A percentile compares a stretch with the other conserved stretches of the same genome.
Conservation (phyloP, 2,113 vertebrate genomes). For the Cyanistes caeruleus region DNA sequence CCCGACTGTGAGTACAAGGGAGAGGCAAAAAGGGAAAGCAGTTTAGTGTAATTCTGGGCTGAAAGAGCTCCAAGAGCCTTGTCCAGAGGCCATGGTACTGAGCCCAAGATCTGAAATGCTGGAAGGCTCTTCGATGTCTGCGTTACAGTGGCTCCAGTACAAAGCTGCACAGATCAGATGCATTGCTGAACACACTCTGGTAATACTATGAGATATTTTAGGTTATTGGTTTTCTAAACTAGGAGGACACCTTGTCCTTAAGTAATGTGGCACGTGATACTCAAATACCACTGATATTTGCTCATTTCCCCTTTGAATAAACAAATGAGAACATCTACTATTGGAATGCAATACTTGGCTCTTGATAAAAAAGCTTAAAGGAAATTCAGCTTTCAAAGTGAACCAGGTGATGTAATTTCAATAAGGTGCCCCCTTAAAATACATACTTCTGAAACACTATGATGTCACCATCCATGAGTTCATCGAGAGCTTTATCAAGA, state of each 20-base stretch:
- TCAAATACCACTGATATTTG: background rate
- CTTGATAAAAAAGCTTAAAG: background rate
- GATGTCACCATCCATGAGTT: slow-evolving; percentile 99
- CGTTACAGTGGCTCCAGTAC: background rate
- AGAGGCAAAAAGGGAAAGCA: slow-evolving; percentile 17
- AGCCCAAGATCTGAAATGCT: background rate
- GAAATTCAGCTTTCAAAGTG: background rate
- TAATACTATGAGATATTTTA: background rate
- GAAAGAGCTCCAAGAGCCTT: slow-evolving; percentile 10
- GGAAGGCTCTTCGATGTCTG: background rate
- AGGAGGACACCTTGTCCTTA: background rate
- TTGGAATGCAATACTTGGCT: background rate
- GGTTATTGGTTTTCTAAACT: background rate
- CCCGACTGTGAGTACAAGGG: background rate
- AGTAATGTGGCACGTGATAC: background rate
- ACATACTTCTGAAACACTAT: slow-evolving; percentile 99
- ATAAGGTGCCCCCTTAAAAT: background rate
- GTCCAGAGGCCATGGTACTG: background rate
- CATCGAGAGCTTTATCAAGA: slow-evolving; percentile 98
- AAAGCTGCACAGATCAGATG: background rate
- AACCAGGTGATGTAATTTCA: background rate
- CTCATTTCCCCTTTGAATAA: background rate
- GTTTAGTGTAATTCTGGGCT: background rate
- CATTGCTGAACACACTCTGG: background rate
- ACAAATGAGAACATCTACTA: background rate